phyloP scores from a whole-genome alignment of 2,797 vertebrate genomes.

The Labroides dimidiatus region DNA sequence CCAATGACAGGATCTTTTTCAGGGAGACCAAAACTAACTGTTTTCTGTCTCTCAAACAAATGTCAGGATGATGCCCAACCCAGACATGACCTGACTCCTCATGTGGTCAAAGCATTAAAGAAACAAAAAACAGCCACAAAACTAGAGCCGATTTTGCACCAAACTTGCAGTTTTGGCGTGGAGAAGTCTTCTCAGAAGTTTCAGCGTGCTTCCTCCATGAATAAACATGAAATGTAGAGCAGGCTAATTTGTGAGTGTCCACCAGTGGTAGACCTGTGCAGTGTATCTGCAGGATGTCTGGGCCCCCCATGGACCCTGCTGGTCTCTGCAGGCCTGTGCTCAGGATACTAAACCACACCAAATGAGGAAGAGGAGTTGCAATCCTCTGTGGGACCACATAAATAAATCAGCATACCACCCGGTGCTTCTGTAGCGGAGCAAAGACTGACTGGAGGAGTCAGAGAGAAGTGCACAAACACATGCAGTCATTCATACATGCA shows the following conservation, averaged over 20 bases:
- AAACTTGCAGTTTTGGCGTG: conserved; percentile 10
- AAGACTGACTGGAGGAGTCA: conserved; percentile 47
- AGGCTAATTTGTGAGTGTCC: conserved; percentile 65
- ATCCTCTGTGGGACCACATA: conserved; percentile 70
- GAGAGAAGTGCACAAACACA: conserved; percentile 42
- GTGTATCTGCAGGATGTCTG: conserved; percentile 66
- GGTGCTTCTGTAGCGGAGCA: conserved; percentile 58
- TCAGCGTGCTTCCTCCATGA: conserved; percentile 50
- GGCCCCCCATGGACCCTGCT: conserved; percentile 59
- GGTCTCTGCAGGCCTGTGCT: conserved; percentile 70
- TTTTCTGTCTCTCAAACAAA: background rate
- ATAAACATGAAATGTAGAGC: conserved; percentile 71
- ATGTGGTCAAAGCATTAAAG: background rate
- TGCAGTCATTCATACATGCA: conserved; percentile 55
- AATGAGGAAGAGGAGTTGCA: conserved; percentile 79
- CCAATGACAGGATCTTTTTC: conserved; percentile 6
- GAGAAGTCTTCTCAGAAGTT: conserved; percentile 42
- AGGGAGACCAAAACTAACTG: background rate
- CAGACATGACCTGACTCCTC: background rate
- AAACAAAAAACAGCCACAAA: background rate
- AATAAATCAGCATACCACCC: conserved; percentile 78
- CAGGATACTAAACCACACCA: conserved; percentile 73
- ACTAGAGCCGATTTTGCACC: conserved; percentile 5
- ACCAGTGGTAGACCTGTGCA: conserved; percentile 51
- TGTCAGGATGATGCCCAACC: conserved; percentile 2